These are phyloP conservation scores for Chlorospingus flavigularis DNA, from an alignment of 2,797 vertebrate genomes.

Conservation along the genomic window DNA sequence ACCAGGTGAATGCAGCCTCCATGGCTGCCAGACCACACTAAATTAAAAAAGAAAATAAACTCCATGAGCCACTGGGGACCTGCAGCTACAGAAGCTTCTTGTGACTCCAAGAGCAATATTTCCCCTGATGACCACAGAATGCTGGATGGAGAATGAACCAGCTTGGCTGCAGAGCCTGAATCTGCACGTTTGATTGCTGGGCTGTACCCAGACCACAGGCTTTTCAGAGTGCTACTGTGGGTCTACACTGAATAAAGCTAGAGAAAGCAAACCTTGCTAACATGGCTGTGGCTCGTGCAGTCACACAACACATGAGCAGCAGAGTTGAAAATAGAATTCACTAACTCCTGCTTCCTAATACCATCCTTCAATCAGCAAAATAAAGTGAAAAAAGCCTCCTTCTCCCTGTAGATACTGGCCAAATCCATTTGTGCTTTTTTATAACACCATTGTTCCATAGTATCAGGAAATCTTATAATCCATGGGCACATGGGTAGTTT, in stretches of 20 bases:
- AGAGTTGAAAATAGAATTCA: background rate
- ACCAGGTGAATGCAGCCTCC: background rate
- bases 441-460: background rate
- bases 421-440: background rate
- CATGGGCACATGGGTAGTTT: background rate
- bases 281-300: background rate
- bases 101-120: background rate
- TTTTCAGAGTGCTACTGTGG: background rate
- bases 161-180: background rate
- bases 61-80: background rate
- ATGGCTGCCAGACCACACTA: background rate
- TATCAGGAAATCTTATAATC: conserved; percentile 26
- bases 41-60: conserved; percentile 43
- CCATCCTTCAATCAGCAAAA: background rate
- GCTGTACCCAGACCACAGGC: fast-evolving
- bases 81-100: conserved; percentile 12
- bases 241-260: background rate
- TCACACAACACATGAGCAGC: background rate
- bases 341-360: background rate
- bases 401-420: background rate
- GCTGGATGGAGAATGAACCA: background rate
- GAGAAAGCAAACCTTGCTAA: background rate
- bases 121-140: background rate
- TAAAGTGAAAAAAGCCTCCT: background rate
- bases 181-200: background rate